Base-by-base conservation (phyloP, 1,140 invertebrate species). In the Plutomurus gul region DNA sequence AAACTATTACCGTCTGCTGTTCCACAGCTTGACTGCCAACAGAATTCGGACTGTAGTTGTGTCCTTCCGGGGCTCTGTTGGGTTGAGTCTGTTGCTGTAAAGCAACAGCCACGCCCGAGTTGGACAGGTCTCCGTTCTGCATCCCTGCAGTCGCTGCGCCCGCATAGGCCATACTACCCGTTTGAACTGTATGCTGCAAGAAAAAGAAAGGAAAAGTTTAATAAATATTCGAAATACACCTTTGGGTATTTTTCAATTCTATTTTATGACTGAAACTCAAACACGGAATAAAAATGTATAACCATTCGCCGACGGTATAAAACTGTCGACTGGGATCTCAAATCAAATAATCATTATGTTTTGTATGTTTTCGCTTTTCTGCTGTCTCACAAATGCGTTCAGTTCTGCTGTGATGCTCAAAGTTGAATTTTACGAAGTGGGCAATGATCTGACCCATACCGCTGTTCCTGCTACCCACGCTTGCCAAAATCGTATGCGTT, bases 151-250 rank as follows among this genome's bases (percentile, higher is more conserved):
- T 56, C 13, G 72, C 47, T 43, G 76, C 73, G n/a, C 78, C 74
- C 33, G 82, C 36, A 70, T 81, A 83, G 5, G 80, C 74, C 76
- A 83, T 79, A 33, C 39, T 95, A 85, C 94, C 94, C 89, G 94
- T 93, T 89, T 95, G 94, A 89, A 96, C 95, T 93, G 96, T 95
- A 90, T 96, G 95, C 95, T 96, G 91, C 20, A 93, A 93, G 81
- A 87, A 85, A 84, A 87, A 88, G 85, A 85, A 81, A 82, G 83
- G 83, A 78, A 33, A 77, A 51, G 78, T 10, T 46, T 43, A 40
- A 72, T 40, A 40, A 72, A 72, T 43, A 40, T 72, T n/a, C 16
- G 33, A 16, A 60, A 65, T 27, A 25, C 20, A 46, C n/a, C 43
- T n/a, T n/a, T n/a, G n/a, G n/a, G n/a, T n/a, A n/a, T n/a, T n/a